Percentiles rank a stretch among this genome's conserved stretches.
Evolutionary conservation across 2,113 vertebrate genomes (phyloP).

Genomic region (Vicugna pacos): DNA sequence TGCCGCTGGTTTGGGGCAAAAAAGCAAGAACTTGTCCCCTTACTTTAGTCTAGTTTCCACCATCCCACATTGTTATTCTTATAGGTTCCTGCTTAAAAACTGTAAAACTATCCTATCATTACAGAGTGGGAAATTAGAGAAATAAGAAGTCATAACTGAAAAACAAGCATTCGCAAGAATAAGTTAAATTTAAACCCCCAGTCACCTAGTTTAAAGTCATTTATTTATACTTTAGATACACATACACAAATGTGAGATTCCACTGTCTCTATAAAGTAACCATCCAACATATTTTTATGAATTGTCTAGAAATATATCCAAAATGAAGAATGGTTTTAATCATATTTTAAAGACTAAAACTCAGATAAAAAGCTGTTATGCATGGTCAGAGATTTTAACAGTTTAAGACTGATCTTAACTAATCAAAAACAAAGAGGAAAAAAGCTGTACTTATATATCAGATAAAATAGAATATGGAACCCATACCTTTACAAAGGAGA

Average conservation of each 20-base stretch:
- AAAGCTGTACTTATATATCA: neutral
- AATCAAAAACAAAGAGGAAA: neutral
- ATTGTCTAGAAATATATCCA: slow-evolving; percentile 25
- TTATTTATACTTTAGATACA: slow-evolving; percentile 1
- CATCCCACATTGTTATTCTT: neutral
- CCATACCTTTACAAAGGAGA: neutral
- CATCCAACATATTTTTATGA: slow-evolving; percentile 50
- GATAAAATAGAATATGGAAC: neutral
- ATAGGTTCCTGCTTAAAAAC: neutral
- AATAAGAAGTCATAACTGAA: neutral
- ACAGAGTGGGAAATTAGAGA: neutral
- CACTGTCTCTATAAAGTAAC: neutral
- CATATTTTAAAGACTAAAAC: slow-evolving; percentile 48
- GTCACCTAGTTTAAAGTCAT: neutral
- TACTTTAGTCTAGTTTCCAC: neutral
- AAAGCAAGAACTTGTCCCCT: neutral
- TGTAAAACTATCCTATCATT: slow-evolving; percentile 11
- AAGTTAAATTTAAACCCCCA: neutral
- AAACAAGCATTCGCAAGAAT: neutral
- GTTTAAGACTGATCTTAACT: neutral
- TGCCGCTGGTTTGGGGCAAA: neutral
- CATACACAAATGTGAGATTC: neutral
- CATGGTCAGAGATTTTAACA: neutral
- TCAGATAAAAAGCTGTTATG: slow-evolving; percentile 16
- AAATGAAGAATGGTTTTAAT: slow-evolving; percentile 45